Evolutionary conservation across 1,140 invertebrate species (phyloP), one percentile per base, ranked within the genome.

Genomic region (Dermatophagoides farinae): DNA sequence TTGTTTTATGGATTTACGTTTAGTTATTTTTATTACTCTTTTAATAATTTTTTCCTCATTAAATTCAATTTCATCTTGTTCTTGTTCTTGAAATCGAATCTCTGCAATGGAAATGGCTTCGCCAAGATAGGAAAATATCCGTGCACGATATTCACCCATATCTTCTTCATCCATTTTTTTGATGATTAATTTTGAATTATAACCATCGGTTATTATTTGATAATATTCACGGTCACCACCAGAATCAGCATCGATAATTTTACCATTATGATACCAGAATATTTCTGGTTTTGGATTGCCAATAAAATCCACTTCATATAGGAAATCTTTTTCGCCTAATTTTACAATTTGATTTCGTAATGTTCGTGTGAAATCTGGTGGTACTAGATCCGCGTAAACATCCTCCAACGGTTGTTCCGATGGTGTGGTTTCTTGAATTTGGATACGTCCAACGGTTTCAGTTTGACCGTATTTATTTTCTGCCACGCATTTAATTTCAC

Each of bases 251-350:
- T 58, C 23, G 18, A 58, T 46, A 14, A 46, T 23, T 38, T 55
- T 11, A 20, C 57, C 85, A 70, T 91, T 81, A 70, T 83, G 83
- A 71, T 85, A 90, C 89, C 89, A 96, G 65, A 84, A 80, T 63
- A 92, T 80, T 75, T 86, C 84, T 82, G 88, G 88, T 66, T 70
- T 73, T 54, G 88, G 88, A 70, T 82, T 85, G 72, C 87, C 88
- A 44, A 41, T 58, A 38, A 6, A 41, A n/a, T 58, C 57, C 6
- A 58, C 57, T 18, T 58, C 25, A 38, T 44, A 44, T 1, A 12
- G 2, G 22, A 58, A 58, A 18, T 41, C 16, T 25, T 55, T 23
- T n/a, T 58, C 57, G 31, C 25, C 25, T 16, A 58, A 18, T 12
- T 25, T 44, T 18, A 46, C 18, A 12, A 44, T 39, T 16, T 44